These are phyloP conservation scores for Ectemnius cavifrons DNA, from an alignment of 2,888 invertebrate genomes.

Conservation along the genomic window DNA sequence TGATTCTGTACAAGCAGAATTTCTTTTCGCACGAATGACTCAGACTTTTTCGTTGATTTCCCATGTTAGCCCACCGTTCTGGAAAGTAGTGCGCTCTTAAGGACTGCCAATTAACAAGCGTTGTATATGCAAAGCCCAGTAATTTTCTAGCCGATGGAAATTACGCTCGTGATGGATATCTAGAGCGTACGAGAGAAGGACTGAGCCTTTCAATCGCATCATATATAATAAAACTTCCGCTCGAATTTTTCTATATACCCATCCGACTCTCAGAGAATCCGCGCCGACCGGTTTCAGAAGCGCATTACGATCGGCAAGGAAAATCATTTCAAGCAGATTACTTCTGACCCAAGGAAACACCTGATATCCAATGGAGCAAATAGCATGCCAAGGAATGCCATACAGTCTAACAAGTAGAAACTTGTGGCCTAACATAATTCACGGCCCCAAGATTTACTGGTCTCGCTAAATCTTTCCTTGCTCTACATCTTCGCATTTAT, in stretches of 20 bases:
- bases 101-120: constrained; percentile 57
- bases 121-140: constrained; percentile 65
- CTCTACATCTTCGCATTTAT: too few species aligned
- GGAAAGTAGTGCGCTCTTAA: constrained; percentile 67
- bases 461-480: too few species aligned
- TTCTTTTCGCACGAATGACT: too few species aligned
- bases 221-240: constrained; percentile 24
- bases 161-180: constrained; percentile 52
- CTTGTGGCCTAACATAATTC: too few species aligned
- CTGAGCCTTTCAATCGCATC: constrained; percentile 12
- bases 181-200: constrained; percentile 56
- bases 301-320: not conserved
- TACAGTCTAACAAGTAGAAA: too few species aligned
- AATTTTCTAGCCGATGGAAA: constrained; percentile 65
- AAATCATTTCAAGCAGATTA: too few species aligned
- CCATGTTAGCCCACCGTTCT: constrained; percentile 53
- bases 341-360: too few species aligned
- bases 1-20: too few species aligned
- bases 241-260: not conserved
- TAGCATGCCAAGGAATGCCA: too few species aligned
- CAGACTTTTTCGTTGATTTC: constrained; percentile 57
- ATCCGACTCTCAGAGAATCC: not conserved
- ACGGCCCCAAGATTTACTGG: too few species aligned
- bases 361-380: too few species aligned
- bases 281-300: constrained; percentile 11